phyloP scores from a whole-genome alignment of 2,113 vertebrate species.

The Gorsachius goisagi region DNA sequence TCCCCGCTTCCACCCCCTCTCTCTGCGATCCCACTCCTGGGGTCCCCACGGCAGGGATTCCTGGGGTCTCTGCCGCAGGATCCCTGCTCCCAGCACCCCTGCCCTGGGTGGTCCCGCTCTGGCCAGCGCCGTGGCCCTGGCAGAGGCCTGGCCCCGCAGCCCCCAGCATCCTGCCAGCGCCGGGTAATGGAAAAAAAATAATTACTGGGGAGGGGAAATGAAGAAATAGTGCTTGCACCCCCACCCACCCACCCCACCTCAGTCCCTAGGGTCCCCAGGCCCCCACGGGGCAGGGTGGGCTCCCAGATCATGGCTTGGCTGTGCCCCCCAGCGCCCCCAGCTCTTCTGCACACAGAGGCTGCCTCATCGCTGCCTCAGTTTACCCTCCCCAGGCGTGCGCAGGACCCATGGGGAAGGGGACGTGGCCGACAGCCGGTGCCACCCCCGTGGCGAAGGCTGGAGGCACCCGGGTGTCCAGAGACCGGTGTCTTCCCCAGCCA shows the following conservation, averaged over 20 bases:
- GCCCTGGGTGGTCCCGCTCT: background rate
- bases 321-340: no score
- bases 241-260: no score
- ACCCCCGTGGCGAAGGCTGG: rapidly evolving
- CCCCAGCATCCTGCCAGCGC: background rate
- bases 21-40: rapidly evolving
- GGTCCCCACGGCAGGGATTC: background rate
- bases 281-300: background rate
- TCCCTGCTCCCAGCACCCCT: background rate
- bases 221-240: no score
- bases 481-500: no score
- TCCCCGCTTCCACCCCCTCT: background rate
- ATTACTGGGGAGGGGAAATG: no score
- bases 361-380: background rate
- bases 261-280: no score
- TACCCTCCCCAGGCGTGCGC: background rate
- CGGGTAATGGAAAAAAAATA: background rate
- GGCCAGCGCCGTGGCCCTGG: rapidly evolving
- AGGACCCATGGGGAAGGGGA: background rate
- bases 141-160: background rate
- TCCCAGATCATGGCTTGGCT: background rate
- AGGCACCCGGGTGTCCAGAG: background rate
- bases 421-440: background rate
- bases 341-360: no score
- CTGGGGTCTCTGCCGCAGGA: background rate